phyloP scores from a whole-genome alignment of 2,113 vertebrate species.

The Istiophorus platypterus region DNA sequence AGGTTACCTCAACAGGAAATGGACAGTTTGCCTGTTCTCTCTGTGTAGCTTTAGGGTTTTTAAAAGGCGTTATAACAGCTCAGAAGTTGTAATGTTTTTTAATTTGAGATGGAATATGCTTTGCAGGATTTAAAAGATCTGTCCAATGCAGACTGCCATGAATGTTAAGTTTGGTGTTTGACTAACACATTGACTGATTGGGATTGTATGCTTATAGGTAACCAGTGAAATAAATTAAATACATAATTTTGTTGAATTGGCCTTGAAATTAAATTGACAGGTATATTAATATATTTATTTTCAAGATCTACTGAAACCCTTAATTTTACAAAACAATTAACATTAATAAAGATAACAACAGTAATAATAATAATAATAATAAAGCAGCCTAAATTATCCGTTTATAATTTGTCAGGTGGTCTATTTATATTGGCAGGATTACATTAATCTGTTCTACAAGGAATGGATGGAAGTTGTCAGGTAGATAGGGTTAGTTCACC shows the following conservation, averaged over 20 bases:
- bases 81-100: slow-evolving; percentile 19
- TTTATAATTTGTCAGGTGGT: neutral
- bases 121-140: slow-evolving; percentile 5
- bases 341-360: neutral
- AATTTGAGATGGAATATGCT: slow-evolving; percentile 4
- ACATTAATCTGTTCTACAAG: neutral
- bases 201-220: slow-evolving; percentile 14
- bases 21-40: slow-evolving; percentile 26
- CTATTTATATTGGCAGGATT: neutral
- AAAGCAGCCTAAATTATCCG: neutral
- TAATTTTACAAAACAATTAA: neutral
- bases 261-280: neutral
- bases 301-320: neutral
- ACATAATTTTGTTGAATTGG: neutral
- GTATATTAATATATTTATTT: neutral
- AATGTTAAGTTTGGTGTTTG: slow-evolving; percentile 5
- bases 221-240: slow-evolving; percentile 20
- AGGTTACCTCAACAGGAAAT: slow-evolving; percentile 35
- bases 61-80: slow-evolving; percentile 9
- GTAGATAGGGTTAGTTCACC: neutral
- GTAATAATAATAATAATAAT: neutral
- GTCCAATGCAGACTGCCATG: slow-evolving; percentile 23
- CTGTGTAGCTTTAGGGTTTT: slow-evolving; percentile 3
- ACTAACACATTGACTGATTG: neutral
- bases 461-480: neutral